Evolutionary conservation across 1,140 invertebrate genomes (phyloP).

Genomic region (Eufriesea mexicana): DNA sequence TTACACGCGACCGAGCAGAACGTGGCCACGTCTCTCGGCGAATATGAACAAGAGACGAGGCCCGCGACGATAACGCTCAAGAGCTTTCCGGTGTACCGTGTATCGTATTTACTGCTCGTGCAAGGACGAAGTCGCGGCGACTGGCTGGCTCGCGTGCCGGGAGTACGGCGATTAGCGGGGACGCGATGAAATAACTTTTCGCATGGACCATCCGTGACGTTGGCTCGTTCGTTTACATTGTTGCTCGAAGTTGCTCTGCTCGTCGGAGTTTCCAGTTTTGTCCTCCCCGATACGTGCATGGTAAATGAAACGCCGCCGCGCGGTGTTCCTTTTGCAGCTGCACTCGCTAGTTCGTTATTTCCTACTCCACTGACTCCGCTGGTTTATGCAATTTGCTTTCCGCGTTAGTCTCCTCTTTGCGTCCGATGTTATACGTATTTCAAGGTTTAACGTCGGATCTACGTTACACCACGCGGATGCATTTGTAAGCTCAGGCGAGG

Average conservation of each 20-base stretch:
- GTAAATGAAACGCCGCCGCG: background rate
- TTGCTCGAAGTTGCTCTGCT: background rate
- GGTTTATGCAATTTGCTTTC: too few relatives aligned
- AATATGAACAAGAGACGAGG: constrained; percentile 50
- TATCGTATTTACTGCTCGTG: constrained; percentile 26
- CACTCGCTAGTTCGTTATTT: too few relatives aligned
- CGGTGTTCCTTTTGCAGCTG: too few relatives aligned
- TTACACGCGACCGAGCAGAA: constrained; percentile 41
- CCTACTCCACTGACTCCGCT: too few relatives aligned
- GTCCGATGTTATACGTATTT: too few relatives aligned
- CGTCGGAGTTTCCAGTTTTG: background rate
- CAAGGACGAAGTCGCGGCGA: background rate
- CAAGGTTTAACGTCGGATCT: too few relatives aligned
- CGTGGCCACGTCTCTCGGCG: constrained; percentile 29
- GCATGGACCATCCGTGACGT: background rate
- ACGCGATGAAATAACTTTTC: constrained; percentile 29
- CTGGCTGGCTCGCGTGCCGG: constrained; percentile 6
- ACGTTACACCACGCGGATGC: too few relatives aligned
- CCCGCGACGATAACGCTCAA: constrained; percentile 50
- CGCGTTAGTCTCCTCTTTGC: too few relatives aligned
- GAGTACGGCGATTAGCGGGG: constrained; percentile 4
- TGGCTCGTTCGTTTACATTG: constrained; percentile 11
- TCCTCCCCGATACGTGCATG: too few relatives aligned
- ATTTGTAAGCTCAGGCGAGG: too few relatives aligned
- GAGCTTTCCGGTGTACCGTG: constrained; percentile 41